phyloP scores from a whole-genome alignment of 2,888 invertebrate species.

The Microctonus brassicae region DNA sequence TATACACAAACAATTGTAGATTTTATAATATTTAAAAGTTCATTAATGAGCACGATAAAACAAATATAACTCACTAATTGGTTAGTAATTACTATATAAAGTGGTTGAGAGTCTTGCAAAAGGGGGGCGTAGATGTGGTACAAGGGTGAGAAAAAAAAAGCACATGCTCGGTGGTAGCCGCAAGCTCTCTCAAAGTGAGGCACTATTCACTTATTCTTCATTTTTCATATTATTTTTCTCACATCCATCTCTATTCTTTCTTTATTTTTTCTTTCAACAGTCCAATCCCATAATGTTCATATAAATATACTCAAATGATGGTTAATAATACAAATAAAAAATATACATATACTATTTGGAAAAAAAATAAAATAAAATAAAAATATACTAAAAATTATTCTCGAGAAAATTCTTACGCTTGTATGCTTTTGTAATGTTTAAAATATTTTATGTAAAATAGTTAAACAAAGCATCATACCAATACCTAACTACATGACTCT shows the following conservation, averaged over 20 bases:
- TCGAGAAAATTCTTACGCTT: background rate
- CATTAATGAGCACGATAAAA: constrained; percentile 66
- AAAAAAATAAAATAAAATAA: background rate
- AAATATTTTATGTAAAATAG: no score
- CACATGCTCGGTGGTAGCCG: constrained; percentile 2
- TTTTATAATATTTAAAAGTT: constrained; percentile 52
- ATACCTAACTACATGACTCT: background rate
- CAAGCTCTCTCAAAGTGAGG: background rate
- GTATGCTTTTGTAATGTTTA: background rate
- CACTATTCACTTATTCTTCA: background rate
- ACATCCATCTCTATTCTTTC: background rate
- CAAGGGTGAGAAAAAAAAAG: constrained; percentile 22
- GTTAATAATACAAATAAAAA: background rate
- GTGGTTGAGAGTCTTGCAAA: constrained; percentile 54
- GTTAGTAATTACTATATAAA: constrained; percentile 65
- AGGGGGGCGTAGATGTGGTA: constrained; percentile 25
- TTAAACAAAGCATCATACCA: no score
- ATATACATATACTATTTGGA: background rate
- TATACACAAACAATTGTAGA: background rate
- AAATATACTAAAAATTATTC: constrained; percentile 3
- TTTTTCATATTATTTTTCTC: background rate
- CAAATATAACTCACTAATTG: constrained; percentile 65
- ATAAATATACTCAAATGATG: background rate
- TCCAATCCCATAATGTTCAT: background rate
- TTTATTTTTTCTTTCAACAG: background rate